These are phyloP conservation scores for Crotalus viridis DNA, from an alignment of 2,113 vertebrate species.

Conservation along the genomic window DNA sequence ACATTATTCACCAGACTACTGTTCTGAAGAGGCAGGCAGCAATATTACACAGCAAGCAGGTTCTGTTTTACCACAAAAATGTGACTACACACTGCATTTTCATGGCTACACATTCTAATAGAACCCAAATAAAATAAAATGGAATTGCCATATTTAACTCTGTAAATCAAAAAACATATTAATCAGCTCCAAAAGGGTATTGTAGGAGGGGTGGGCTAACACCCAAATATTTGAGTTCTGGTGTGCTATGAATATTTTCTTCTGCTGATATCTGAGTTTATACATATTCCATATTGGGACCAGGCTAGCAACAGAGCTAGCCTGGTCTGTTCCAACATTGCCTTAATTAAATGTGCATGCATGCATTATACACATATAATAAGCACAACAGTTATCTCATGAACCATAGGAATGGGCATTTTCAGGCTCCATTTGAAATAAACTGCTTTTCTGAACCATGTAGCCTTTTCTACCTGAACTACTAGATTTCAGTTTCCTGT, in stretches of 20 bases:
- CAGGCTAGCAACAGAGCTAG: not conserved
- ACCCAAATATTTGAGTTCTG: not conserved
- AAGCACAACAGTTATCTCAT: not conserved
- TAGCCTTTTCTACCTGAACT: not conserved
- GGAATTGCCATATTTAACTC: not conserved
- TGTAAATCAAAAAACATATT: not conserved
- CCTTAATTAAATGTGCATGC: not conserved
- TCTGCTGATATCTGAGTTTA: not conserved
- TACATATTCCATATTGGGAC: not conserved
- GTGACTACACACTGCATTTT: not conserved
- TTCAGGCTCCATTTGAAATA: not conserved
- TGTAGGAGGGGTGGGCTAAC: not conserved
- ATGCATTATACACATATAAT: too few relatives aligned
- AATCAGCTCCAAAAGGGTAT: not conserved
- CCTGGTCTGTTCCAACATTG: not conserved
- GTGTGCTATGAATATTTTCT: not conserved
- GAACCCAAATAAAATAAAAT: not conserved
- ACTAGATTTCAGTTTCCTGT: not conserved
- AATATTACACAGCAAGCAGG: not conserved
- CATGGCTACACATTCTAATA: not conserved
- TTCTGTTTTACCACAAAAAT: not conserved
- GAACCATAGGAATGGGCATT: not conserved
- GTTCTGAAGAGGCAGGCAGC: not conserved
- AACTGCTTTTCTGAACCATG: not conserved
- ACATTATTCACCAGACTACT: conserved; percentile 1